Evolutionary conservation across 2,888 invertebrate species (phyloP).

Genomic region (Carabus problematicus): DNA sequence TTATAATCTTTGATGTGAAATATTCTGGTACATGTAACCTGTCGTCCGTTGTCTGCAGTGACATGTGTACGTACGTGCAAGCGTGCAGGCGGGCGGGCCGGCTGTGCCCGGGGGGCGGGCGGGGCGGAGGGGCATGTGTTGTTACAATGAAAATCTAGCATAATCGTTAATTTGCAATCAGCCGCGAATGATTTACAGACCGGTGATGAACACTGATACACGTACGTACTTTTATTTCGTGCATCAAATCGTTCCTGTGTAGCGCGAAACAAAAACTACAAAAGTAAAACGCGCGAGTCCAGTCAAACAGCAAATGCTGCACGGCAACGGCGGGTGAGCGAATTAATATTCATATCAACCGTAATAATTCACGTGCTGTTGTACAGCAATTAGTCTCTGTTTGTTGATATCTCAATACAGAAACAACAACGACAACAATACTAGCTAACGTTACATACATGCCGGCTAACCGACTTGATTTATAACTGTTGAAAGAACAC

Average conservation of each 20-base stretch:
- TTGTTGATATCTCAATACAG: slow-evolving; percentile 41
- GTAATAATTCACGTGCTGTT: slow-evolving; percentile 40
- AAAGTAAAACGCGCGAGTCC: background rate
- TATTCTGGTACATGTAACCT: too few relatives aligned
- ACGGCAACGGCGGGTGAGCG: slow-evolving; percentile 39
- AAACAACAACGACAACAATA: background rate
- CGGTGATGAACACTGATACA: too few relatives aligned
- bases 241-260: background rate
- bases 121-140: background rate
- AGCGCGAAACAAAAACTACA: background rate
- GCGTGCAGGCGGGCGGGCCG: too few relatives aligned
- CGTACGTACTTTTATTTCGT: slow-evolving; percentile 18
- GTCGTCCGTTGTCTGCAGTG: too few relatives aligned
- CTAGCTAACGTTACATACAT: background rate
- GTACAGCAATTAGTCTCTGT: slow-evolving; percentile 37
- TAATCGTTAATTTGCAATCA: slow-evolving; percentile 44
- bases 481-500: slow-evolving; percentile 39
- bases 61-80: too few relatives aligned
- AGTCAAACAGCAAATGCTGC: slow-evolving; percentile 39
- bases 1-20: too few relatives aligned
- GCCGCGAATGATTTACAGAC: slow-evolving; percentile 33
- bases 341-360: slow-evolving; percentile 42
- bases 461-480: slow-evolving; percentile 8
- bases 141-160: slow-evolving; percentile 19
- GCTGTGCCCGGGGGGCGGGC: slow-evolving; percentile 10